Conservation (phyloP, 2,797 vertebrate species). For the Labroides dimidiatus region DNA sequence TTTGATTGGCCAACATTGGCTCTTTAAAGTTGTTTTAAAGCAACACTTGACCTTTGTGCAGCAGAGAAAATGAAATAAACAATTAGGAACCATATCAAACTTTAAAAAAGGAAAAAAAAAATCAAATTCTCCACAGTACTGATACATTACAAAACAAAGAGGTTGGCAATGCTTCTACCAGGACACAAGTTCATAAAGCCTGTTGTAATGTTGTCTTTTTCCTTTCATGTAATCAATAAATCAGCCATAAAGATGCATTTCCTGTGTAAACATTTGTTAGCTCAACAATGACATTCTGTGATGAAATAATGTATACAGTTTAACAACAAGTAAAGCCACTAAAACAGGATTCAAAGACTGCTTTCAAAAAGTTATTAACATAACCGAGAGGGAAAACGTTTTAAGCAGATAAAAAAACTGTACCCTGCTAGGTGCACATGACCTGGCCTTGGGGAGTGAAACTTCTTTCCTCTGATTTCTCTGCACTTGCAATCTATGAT, state of each 20-base stretch:
- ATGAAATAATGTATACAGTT: constrained; percentile 62
- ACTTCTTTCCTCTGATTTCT: constrained; percentile 12
- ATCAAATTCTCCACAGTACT: constrained; percentile 75
- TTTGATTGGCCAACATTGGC: constrained; percentile 28
- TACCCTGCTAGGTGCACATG: constrained; percentile 16
- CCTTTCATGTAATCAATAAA: constrained; percentile 58
- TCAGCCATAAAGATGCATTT: constrained; percentile 64
- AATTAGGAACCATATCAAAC: constrained; percentile 69
- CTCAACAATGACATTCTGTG: constrained; percentile 62
- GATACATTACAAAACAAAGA: constrained; percentile 78
- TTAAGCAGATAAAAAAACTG: constrained; percentile 34
- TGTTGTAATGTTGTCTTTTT: constrained; percentile 40
- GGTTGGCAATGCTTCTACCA: constrained; percentile 68
- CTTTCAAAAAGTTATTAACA: constrained; percentile 44
- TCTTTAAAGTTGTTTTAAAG: constrained; percentile 53
- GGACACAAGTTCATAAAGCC: constrained; percentile 57
- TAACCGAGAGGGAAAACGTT: constrained; percentile 23
- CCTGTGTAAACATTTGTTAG: constrained; percentile 72
- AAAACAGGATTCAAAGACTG: constrained; percentile 62
- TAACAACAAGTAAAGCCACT: constrained; percentile 66
- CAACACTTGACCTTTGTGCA: constrained; percentile 83
- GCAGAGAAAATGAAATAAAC: constrained; percentile 40
- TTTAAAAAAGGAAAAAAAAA: constrained; percentile 56
- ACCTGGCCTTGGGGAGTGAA: constrained; percentile 34
- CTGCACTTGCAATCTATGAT: constrained; percentile 18